Evolutionary conservation across 2,888 invertebrate genomes (phyloP).

Genomic region (Rhagophthalmus giganteus): DNA sequence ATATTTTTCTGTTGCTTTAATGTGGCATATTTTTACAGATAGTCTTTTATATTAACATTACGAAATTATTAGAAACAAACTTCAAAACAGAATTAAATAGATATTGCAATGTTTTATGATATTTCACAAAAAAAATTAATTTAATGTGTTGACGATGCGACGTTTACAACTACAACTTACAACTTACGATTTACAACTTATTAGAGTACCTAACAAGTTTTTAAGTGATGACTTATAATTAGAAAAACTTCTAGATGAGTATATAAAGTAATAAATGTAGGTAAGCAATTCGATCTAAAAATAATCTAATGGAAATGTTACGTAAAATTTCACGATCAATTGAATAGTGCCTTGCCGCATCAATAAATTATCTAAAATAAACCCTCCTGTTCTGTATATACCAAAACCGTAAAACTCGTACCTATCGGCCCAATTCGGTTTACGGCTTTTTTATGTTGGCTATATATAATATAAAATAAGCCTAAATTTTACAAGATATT

Average conservation of each 20-base stretch:
- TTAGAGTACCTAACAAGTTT: background rate
- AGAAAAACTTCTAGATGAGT: background rate
- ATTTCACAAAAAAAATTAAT: too few relatives aligned
- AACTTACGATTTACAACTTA: slow-evolving; percentile 2
- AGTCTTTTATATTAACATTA: too few relatives aligned
- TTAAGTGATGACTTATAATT: background rate
- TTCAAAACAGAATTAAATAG: too few relatives aligned
- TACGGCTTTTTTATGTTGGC: slow-evolving; percentile 33
- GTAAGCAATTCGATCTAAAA: slow-evolving; percentile 14
- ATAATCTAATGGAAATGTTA: slow-evolving; percentile 26
- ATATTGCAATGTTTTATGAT: too few relatives aligned
- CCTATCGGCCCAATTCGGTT: slow-evolving; percentile 36
- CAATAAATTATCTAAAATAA: slow-evolving; percentile 33
- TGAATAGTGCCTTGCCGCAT: slow-evolving; percentile 27
- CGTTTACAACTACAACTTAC: too few relatives aligned
- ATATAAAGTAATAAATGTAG: slow-evolving; percentile 3
- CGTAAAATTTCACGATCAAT: slow-evolving; percentile 27
- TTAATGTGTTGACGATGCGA: too few relatives aligned
- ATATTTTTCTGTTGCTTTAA: slow-evolving; percentile 10
- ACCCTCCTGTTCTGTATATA: slow-evolving; percentile 24
- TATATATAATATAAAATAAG: slow-evolving; percentile 34
- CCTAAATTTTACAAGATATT: slow-evolving; percentile 31
- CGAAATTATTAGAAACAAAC: too few relatives aligned
- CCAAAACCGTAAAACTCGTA: slow-evolving; percentile 34
- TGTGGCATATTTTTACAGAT: slow-evolving; percentile 3